Evolutionary conservation across 2,888 invertebrate genomes (phyloP), one percentile per base, ranked within the genome.

Genomic region (Drosophila mimica): DNA sequence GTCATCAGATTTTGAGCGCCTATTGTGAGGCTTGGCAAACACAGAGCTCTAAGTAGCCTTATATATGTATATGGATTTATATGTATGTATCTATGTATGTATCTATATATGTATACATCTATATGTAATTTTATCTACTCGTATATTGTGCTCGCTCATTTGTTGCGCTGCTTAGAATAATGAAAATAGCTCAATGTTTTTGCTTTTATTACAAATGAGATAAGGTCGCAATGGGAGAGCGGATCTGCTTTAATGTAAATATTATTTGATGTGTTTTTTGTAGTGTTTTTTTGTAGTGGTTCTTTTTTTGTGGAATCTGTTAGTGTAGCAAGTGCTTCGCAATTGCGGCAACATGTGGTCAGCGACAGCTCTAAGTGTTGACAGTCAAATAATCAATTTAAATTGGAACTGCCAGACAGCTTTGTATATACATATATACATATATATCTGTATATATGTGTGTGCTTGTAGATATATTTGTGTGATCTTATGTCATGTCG

Each of bases 311-410:
- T 31, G 28, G 30, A 34, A 67, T 53, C 46, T 53, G 46, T 28
- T 38, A 28, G 46, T 64, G 63, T 20, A 30, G 76, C 72, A 72
- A 64, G 65, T 69, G 74, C 20, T 70, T 31, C 9, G 54, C 70
- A 66, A 70, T 78, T 66, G 82, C 46, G 61, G 48, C 63, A 76
- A 81, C 88, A 87, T 82, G 74, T 83, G 85, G 73, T 67, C 69
- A 74, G 72, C 53, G 60, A 69, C 68, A 66, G 46, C 38, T 30
- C n/a, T 25, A 46, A 85, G 83, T 76, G 81, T 75, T 78, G 81
- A 82, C 89, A 83, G 70, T 54, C 79, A 69, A 86, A 73, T 70
- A 76, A 84, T 84, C 83, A 86, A 84, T 84, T 88, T 88, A 67
- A 88, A 84, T 88, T 88, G 70, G 76, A 83, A 76, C 56, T 60